These are phyloP conservation scores for Campylomormyrus numenius DNA, from an alignment of 2,113 vertebrate genomes.

Conservation along the genomic window DNA sequence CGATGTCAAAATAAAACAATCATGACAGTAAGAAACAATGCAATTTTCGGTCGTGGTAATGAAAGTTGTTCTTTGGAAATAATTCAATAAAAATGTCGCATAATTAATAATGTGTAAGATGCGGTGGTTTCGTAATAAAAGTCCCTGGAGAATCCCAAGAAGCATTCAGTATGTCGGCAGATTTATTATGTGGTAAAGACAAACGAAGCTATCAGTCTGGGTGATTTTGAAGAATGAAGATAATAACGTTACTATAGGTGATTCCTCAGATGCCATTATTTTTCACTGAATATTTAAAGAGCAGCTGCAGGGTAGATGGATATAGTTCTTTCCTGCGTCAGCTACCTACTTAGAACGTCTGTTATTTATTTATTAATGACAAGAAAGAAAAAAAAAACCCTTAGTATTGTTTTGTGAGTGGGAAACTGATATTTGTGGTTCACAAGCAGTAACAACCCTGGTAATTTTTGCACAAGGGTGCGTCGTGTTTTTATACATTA, in stretches of 20 bases:
- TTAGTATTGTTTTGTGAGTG: conserved; percentile 14
- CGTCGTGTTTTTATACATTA: not conserved
- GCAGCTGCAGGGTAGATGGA: conserved; percentile 90
- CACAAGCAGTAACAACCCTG: not conserved
- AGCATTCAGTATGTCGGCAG: conserved; percentile 62
- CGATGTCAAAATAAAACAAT: not conserved
- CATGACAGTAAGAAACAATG: not conserved
- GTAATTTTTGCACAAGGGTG: not conserved
- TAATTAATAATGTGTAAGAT: conserved; percentile 9
- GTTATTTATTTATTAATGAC: conserved; percentile 70
- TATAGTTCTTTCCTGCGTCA: conserved; percentile 68
- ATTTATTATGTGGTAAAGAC: conserved; percentile 82
- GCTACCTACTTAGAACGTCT: conserved; percentile 66
- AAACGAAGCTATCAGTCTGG: conserved; percentile 88
- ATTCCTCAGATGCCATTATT: conserved; percentile 95
- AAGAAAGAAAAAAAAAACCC: conserved; percentile 32
- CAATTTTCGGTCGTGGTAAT: not conserved
- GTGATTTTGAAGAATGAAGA: conserved; percentile 99
- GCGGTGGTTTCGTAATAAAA: conserved; percentile 35
- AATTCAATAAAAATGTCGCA: not conserved
- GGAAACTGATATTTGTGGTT: conserved; percentile 32
- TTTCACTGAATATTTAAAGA: conserved; percentile 99
- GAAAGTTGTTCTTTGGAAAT: not conserved
- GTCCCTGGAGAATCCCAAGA: conserved; percentile 49
- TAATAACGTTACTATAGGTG: conserved; percentile 99